Conservation (phyloP, 2,888 invertebrate genomes). For the Polyploca ridens region DNA sequence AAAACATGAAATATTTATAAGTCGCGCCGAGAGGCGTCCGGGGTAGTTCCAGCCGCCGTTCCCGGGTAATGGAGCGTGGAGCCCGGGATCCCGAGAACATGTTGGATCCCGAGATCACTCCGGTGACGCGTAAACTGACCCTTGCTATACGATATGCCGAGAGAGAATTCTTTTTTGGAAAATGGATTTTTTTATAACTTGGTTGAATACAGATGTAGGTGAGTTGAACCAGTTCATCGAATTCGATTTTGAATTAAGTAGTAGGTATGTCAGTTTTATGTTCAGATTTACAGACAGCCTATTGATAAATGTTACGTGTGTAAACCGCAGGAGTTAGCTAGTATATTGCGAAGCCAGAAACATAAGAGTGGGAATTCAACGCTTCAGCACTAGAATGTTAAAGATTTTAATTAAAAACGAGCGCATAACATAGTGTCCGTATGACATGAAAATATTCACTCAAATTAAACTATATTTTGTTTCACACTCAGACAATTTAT, state of each 20-base stretch:
- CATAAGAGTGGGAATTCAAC: neutral
- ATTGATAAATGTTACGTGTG: too few species aligned
- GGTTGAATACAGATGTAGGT: neutral
- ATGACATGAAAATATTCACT: neutral
- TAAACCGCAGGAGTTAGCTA: too few species aligned
- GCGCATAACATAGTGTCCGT: too few species aligned
- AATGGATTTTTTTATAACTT: neutral
- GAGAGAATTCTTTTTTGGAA: neutral
- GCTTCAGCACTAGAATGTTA: neutral
- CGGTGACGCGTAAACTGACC: constrained; percentile 4
- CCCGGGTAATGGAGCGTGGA: constrained; percentile 16
- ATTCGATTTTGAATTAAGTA: neutral
- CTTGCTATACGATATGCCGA: neutral
- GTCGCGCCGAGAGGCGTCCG: constrained; percentile 15
- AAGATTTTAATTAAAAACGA: neutral
- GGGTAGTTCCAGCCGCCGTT: constrained; percentile 12
- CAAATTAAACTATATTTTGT: too few species aligned
- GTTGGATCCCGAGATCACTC: neutral
- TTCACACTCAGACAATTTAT: too few species aligned
- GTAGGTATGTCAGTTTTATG: too few species aligned
- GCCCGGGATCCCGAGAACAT: constrained; percentile 1
- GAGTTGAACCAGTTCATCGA: neutral
- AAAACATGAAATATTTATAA: constrained; percentile 34
- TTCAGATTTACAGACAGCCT: too few species aligned
- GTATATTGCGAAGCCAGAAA: neutral